Evolutionary conservation across 2,888 invertebrate species (phyloP).

Genomic region (Sipha maydis): DNA sequence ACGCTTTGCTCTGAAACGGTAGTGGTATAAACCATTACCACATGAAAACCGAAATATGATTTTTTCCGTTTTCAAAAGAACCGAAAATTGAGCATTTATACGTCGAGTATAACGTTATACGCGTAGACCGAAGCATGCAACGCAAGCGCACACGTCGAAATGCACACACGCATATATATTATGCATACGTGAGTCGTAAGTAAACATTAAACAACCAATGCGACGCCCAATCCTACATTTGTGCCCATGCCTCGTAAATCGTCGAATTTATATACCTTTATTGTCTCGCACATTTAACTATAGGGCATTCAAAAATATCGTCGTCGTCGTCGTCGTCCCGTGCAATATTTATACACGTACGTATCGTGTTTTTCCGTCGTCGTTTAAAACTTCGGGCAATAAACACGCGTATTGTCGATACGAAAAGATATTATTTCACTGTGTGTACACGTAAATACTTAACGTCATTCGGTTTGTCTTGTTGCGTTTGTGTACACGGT

Average conservation of each 20-base stretch:
- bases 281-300: slow-evolving; percentile 28
- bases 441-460: slow-evolving; percentile 19
- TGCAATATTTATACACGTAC: not conserved
- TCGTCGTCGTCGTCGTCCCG: not conserved
- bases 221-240: not conserved
- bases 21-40: no score
- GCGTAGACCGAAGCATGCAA: not conserved
- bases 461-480: slow-evolving; percentile 36
- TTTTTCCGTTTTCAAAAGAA: not conserved
- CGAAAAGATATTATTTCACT: slow-evolving; percentile 47
- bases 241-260: slow-evolving; percentile 16
- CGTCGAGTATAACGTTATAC: not conserved
- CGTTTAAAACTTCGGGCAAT: slow-evolving; percentile 46
- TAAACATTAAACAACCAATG: slow-evolving; percentile 15
- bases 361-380: slow-evolving; percentile 24
- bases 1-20: no score
- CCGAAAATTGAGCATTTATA: not conserved
- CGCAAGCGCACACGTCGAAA: not conserved
- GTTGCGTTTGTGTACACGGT: not conserved
- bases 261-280: slow-evolving; percentile 44
- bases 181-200: not conserved
- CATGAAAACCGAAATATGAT: not conserved
- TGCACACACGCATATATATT: not conserved
- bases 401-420: slow-evolving; percentile 55
- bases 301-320: slow-evolving; percentile 26